phyloP scores from a whole-genome alignment of 2,113 vertebrate species.

The Prionailurus bengalensis region DNA sequence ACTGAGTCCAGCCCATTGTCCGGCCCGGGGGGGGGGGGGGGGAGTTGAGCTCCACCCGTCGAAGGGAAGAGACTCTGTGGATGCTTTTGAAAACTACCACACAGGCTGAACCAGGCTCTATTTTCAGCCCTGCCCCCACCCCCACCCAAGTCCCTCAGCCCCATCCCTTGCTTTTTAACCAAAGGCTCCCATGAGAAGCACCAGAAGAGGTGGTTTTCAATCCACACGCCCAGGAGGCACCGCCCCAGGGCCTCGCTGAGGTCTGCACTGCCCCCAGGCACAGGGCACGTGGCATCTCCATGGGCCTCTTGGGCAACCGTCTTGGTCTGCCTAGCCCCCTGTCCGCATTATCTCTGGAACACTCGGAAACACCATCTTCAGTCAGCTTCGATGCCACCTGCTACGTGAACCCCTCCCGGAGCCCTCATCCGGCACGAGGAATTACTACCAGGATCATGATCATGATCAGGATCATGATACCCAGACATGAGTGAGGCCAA shows the following conservation, averaged over 20 bases:
- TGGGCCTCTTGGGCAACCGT: no score
- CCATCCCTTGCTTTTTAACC: not conserved
- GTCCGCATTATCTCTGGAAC: fast-evolving
- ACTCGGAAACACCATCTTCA: no score
- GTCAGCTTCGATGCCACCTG: not conserved
- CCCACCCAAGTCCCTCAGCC: not conserved
- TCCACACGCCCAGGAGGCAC: no score
- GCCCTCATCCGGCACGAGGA: not conserved
- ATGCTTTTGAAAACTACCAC: not conserved
- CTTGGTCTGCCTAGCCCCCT: no score
- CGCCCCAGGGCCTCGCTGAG: fast-evolving
- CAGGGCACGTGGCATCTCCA: fast-evolving
- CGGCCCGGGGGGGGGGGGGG: fast-evolving
- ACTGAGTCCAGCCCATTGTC: not conserved
- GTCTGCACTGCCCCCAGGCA: not conserved
- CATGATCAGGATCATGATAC: no score
- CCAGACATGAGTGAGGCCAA: not conserved
- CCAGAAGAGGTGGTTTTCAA: not conserved
- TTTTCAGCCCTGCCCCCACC: not conserved
- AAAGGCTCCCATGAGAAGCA: not conserved
- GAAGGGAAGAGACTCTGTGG: not conserved
- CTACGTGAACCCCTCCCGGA: not conserved
- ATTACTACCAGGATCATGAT: not conserved
- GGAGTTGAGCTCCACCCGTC: not conserved
- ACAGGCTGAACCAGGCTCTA: not conserved